Conservation (phyloP, 1,140 invertebrate genomes). For the Trissolcus basalis region DNA sequence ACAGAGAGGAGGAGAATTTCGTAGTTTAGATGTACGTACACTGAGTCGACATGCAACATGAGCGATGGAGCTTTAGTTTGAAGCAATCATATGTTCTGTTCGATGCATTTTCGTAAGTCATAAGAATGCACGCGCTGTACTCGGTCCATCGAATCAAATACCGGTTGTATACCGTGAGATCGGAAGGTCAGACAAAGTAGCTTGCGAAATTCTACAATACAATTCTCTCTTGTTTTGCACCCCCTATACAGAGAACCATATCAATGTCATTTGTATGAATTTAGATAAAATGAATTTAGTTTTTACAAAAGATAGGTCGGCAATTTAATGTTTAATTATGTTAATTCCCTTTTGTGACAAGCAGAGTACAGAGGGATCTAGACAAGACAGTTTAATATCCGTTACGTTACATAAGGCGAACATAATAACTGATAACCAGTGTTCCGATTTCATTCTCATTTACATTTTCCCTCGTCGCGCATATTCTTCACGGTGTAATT, state of each 20-base stretch:
- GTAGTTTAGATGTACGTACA: slow-evolving; percentile 59
- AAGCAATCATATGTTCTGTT: slow-evolving; percentile 33
- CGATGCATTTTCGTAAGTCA: slow-evolving; percentile 47
- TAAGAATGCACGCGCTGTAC: slow-evolving; percentile 27
- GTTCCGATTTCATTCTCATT: slow-evolving; percentile 12
- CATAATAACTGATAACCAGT: slow-evolving; percentile 5
- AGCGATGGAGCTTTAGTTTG: slow-evolving; percentile 48
- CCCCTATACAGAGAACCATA: neutral
- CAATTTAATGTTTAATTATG: slow-evolving; percentile 31
- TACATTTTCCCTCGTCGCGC: slow-evolving; percentile 13
- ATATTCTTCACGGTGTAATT: slow-evolving; percentile 6
- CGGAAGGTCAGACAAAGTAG: slow-evolving; percentile 44
- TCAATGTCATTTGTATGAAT: slow-evolving; percentile 22
- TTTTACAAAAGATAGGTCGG: slow-evolving; percentile 14
- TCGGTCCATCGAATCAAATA: slow-evolving; percentile 26
- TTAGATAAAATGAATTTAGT: slow-evolving; percentile 10
- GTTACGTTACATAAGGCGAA: neutral
- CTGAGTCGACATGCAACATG: slow-evolving; percentile 39
- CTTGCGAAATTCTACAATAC: slow-evolving; percentile 25
- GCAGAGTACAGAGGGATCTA: neutral
- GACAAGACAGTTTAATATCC: too few relatives aligned
- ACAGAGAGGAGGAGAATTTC: slow-evolving; percentile 57
- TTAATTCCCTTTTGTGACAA: slow-evolving; percentile 16
- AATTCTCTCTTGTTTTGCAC: neutral
- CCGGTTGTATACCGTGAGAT: slow-evolving; percentile 46